Evolutionary conservation across 2,888 invertebrate species (phyloP), one percentile per base, ranked within the genome.

Genomic region (Romanomermis culicivorax): DNA sequence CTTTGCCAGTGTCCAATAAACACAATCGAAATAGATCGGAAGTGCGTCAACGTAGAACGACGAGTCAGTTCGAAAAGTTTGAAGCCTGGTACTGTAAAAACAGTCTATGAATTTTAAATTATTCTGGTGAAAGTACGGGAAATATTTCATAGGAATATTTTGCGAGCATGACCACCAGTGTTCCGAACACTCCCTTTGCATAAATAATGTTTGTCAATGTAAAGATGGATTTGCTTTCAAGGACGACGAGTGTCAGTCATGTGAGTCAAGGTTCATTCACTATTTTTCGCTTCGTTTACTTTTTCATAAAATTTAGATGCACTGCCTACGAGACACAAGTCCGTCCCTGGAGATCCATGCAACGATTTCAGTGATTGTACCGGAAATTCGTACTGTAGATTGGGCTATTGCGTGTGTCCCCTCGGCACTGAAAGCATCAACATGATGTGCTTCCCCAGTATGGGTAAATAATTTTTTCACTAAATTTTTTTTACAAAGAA

Each of bases 381-480:
- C 1, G 48, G 52, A 1, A 56, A 59, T 20, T 57, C 64, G 4
- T 60, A 60, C 54, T 66, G 66, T 52, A 56, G 60, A 29, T 55
- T 61, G 17, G 60, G 59, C 2, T 42, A 60, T 26, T 66, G 66
- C 51, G 59, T 64, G 29, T 66, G 66, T 45, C 62, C 63, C 51
- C 58, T 59, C 7, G 66, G 56, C 2, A 56, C 56, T 7, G 55
- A 55, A 29, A 55, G 55, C 27, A 25, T 55, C 17, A 51, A 55
- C 20, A 36, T 27, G 36, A 7, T 42, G 48, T 55, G 55, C 29
- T 43, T 55, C 2, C 4, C 30, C 36, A 7, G 36, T 36, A 36
- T 36, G 7, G 36, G 11, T n/a, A n/a, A n/a, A n/a, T n/a, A n/a
- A n/a, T n/a, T n/a, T n/a, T n/a, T n/a, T n/a, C n/a, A n/a, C n/a